phyloP scores from a whole-genome alignment of 2,888 invertebrate species.

The Nymphalis urticae region DNA sequence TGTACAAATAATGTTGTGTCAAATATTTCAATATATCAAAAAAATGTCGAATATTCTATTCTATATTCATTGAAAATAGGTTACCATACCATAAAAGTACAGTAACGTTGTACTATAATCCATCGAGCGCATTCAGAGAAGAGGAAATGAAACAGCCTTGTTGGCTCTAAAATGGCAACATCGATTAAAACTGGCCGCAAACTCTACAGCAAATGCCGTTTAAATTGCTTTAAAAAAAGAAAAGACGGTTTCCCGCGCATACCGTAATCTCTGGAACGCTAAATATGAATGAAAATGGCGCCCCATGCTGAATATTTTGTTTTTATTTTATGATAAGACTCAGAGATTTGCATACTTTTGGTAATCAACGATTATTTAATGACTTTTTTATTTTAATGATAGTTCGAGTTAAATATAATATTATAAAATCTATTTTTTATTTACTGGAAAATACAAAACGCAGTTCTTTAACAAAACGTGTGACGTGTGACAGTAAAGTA shows the following conservation, averaged over 20 bases:
- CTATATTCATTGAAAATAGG: too few species aligned
- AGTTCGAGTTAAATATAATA: too few species aligned
- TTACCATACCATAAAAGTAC: background rate
- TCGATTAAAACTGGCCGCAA: constrained; percentile 75
- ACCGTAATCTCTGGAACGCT: constrained; percentile 64
- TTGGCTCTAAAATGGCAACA: constrained; percentile 65
- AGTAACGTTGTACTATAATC: constrained; percentile 14
- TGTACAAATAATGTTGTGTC: too few species aligned
- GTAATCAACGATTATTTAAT: background rate
- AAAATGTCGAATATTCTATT: too few species aligned
- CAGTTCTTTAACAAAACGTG: too few species aligned
- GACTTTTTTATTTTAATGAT: too few species aligned
- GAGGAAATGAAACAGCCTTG: constrained; percentile 30
- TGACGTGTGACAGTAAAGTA: too few species aligned
- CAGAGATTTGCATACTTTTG: background rate
- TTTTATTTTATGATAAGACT: constrained; percentile 54
- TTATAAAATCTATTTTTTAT: too few species aligned
- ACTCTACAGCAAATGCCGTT: constrained; percentile 59
- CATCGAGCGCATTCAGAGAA: constrained; percentile 20
- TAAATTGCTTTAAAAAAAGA: constrained; percentile 65
- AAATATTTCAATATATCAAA: too few species aligned
- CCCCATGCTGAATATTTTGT: constrained; percentile 47
- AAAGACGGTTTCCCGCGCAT: constrained; percentile 59
- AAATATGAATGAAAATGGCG: constrained; percentile 66
- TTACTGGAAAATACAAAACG: too few species aligned